These are phyloP conservation scores for Stictonetta naevosa DNA, from an alignment of 2,113 vertebrate genomes.

Conservation along the genomic window DNA sequence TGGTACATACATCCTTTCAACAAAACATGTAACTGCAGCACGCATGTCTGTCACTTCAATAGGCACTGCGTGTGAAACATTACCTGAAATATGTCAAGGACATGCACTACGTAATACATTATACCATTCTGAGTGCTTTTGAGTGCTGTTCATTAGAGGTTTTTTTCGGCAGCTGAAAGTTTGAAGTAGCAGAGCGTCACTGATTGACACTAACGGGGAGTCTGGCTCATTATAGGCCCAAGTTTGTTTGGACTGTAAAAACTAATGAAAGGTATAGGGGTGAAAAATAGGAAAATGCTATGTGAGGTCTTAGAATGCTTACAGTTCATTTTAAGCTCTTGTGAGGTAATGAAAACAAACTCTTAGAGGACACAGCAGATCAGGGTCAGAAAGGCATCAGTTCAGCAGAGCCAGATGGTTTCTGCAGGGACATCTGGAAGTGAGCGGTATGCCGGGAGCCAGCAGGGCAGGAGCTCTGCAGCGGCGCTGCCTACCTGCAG, in stretches of 20 bases:
- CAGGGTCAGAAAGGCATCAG: neutral
- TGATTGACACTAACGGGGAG: no score
- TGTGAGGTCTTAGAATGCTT: neutral
- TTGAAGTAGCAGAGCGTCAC: no score
- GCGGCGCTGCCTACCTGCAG: neutral
- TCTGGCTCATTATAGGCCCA: neutral
- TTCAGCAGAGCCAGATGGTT: neutral
- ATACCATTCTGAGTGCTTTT: neutral
- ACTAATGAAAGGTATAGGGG: neutral
- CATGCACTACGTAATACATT: neutral
- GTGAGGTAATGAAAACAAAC: neutral
- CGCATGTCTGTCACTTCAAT: accelerated
- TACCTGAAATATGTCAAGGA: neutral
- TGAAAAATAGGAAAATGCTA: neutral
- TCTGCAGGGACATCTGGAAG: neutral
- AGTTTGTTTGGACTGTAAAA: neutral
- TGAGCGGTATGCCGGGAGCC: neutral
- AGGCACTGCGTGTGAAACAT: neutral
- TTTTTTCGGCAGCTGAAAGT: neutral
- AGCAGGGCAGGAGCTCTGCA: neutral
- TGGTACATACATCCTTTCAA: accelerated
- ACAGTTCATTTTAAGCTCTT: neutral
- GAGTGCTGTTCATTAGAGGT: neutral
- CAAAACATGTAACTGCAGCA: accelerated
- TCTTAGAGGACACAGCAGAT: neutral